Conservation (phyloP, 2,113 vertebrate species). For the Oreocharis arfaki region DNA sequence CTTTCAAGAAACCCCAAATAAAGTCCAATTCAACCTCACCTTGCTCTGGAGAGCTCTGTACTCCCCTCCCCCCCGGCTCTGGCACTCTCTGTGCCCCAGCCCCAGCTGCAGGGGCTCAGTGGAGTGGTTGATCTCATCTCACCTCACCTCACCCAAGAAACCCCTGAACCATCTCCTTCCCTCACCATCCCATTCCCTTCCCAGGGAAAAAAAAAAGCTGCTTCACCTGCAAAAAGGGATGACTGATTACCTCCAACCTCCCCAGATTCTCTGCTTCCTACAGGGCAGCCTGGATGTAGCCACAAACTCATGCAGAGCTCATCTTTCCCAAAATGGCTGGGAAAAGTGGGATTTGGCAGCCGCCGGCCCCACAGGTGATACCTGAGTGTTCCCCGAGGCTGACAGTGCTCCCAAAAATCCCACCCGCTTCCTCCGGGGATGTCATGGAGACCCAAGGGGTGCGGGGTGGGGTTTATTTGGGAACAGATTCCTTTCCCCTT, state of each 20-base stretch:
- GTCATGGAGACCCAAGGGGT: rapidly evolving
- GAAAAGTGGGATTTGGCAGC: background rate
- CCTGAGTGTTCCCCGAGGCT: background rate
- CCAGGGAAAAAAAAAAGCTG: background rate
- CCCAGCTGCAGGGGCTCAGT: background rate
- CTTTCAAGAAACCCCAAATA: background rate
- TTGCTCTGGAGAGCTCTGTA: background rate
- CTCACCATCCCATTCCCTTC: background rate
- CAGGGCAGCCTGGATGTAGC: background rate
- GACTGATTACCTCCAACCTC: background rate
- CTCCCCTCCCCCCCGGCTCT: rapidly evolving
- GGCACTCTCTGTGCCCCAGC: background rate
- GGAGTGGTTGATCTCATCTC: background rate
- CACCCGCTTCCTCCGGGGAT: background rate
- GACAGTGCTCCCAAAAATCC: background rate
- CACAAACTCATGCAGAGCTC: background rate
- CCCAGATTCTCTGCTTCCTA: background rate
- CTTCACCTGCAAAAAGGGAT: background rate
- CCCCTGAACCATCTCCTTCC: background rate
- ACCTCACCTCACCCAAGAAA: background rate
- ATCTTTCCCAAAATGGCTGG: rapidly evolving
- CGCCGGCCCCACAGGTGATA: background rate
- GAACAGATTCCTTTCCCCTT: background rate
- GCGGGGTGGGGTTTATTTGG: rapidly evolving
- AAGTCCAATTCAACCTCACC: background rate